Base-by-base conservation (phyloP, 2,797 vertebrate species). In the Taeniopygia guttata region DNA sequence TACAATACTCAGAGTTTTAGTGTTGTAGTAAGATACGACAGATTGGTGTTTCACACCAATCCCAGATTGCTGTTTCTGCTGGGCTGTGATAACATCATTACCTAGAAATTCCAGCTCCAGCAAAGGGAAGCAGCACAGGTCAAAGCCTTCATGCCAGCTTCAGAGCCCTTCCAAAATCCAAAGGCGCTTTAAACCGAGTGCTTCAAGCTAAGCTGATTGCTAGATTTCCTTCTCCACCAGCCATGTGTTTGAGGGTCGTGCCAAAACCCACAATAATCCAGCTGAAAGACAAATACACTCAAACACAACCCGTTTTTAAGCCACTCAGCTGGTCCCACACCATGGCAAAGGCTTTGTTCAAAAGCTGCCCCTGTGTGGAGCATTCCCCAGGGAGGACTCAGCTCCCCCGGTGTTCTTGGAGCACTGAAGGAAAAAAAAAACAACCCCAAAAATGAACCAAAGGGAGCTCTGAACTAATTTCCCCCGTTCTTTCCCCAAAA, bases 401-500 rank as follows among this genome's bases (percentile, higher is more conserved):
- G 54, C 17, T 69, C 45, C 14, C 55, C 48, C 23, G 10, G 0
- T 0, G 18, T 8, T 54, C 54, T 55, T 40, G 34, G 36, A 75
- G 20, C 36, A 22, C 19, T 7, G 32, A 76, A 34, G 7, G 14
- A 3, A 52, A 67, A 18, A n/a, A n/a, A 46, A 20, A 20, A 0
- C 19, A 72, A 25, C 9, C 67, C 60, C 52, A 5, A 34, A 45
- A 40, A 2, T n/a, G 40, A 76, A n/a, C 29, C 20, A 29, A 55
- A 26, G 21, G 5, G 14, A 51, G 4, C 26, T 64, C 5, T 46
- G 60, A 46, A 59, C 21, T 29, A 0, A 16, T 45, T 16, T 0
- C 11, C 3, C 9, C 11, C 0, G 0, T 3, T 18, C 7, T 26
- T 40, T 34, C 58, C 49, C 36, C 43, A 18, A 5, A 14, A 42